These are phyloP conservation scores for Channallabes apus DNA, from an alignment of 2,797 vertebrate species.

Conservation along the genomic window DNA sequence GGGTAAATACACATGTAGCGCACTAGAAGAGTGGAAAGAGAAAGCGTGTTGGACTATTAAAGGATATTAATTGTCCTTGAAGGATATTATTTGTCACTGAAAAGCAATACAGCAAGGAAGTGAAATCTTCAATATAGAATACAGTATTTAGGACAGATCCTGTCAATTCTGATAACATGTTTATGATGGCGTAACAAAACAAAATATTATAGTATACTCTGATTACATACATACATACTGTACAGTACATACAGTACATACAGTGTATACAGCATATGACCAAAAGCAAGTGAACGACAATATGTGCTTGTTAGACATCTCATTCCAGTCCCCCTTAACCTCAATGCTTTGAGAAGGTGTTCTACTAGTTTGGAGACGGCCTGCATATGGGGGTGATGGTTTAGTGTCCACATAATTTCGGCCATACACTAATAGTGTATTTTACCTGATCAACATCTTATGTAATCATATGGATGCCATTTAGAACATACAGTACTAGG, in stretches of 20 bases:
- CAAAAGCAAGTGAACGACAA: not conserved
- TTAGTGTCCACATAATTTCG: too few relatives aligned
- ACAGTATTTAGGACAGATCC: not conserved
- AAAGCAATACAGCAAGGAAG: not conserved
- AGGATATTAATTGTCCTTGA: too few relatives aligned
- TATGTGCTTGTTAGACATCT: not conserved
- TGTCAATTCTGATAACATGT: not conserved
- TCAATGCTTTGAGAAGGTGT: not conserved
- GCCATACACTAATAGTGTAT: too few relatives aligned
- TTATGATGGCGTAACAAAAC: not conserved
- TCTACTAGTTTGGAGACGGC: not conserved
- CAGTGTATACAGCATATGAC: too few relatives aligned
- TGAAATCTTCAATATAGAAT: not conserved
- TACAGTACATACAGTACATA: not conserved
- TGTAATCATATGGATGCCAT: not conserved
- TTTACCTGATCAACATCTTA: not conserved
- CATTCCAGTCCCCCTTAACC: not conserved
- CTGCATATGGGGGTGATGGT: too few relatives aligned
- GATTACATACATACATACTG: not conserved
- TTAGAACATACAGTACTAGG: not conserved
- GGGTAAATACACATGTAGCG: slow-evolving; percentile 74
- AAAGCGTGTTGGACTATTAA: not conserved
- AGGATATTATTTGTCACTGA: too few relatives aligned
- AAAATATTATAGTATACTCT: not conserved
- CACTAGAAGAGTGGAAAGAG: slow-evolving; percentile 57